Evolutionary conservation across 2,888 invertebrate genomes (phyloP).

Genomic region (Urechis unicinctus): DNA sequence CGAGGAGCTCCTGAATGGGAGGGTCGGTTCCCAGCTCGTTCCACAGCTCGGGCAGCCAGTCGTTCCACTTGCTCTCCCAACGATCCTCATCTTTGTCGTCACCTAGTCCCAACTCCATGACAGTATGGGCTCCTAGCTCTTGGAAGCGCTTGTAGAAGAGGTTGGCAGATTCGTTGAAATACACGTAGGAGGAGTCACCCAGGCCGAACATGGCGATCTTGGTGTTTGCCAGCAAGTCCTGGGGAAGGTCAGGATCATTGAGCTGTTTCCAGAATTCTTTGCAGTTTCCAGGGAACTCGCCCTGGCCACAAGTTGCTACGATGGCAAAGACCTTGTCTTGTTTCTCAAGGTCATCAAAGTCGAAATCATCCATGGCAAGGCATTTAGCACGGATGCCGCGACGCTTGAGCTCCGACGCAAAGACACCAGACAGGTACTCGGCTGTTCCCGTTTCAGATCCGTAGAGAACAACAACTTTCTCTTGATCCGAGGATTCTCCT

Average conservation of each 20-base stretch:
- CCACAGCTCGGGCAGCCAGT: constrained; percentile 22
- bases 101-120: constrained; percentile 16
- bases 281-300: constrained; percentile 21
- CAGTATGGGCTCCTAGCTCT: constrained; percentile 14
- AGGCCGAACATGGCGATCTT: constrained; percentile 19
- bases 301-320: constrained; percentile 23
- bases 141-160: constrained; percentile 15
- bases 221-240: constrained; percentile 12
- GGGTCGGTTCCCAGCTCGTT: constrained; percentile 22
- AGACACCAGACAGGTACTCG: constrained; percentile 14
- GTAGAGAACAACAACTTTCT: constrained; percentile 20
- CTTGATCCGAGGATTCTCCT: constrained; percentile 17
- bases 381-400: constrained; percentile 17
- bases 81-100: constrained; percentile 19
- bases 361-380: constrained; percentile 21
- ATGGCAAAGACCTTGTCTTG: constrained; percentile 18
- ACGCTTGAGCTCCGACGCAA: constrained; percentile 18
- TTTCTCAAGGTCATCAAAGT: constrained; percentile 18
- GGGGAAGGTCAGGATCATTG: constrained; percentile 14
- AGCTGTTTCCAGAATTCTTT: constrained; percentile 17
- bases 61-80: constrained; percentile 18
- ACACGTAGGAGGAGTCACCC: constrained; percentile 20
- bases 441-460: constrained; percentile 23
- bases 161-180: constrained; percentile 21
- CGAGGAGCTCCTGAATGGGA: constrained; percentile 17